Percentiles rank a stretch among this genome's conserved stretches.
Conservation (phyloP, 2,113 vertebrate genomes). For the Dromiciops gliroides region DNA sequence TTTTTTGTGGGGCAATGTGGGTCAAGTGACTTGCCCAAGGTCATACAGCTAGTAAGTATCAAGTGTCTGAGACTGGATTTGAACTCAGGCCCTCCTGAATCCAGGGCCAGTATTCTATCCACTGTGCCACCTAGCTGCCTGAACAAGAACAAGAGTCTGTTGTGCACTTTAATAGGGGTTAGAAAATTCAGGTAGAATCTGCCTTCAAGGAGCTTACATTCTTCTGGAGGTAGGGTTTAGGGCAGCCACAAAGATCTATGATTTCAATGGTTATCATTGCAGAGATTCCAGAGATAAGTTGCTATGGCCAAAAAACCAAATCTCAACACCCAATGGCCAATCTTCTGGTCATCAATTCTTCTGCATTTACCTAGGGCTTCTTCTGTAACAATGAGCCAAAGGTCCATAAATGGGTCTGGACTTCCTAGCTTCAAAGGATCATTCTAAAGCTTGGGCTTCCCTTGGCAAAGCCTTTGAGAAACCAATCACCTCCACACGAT, state of each 20-base stretch:
- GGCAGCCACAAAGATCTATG: background rate
- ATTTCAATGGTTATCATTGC: background rate
- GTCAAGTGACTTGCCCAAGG: too few species aligned
- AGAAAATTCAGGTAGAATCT: too few species aligned
- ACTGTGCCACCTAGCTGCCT: too few species aligned
- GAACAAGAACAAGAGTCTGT: background rate
- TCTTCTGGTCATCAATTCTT: background rate
- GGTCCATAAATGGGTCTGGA: background rate
- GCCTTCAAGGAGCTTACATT: too few species aligned
- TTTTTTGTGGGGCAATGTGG: too few species aligned
- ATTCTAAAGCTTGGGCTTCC: background rate
- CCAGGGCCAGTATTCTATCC: too few species aligned
- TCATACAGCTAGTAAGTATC: too few species aligned
- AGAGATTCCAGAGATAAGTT: background rate
- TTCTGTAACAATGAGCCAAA: background rate
- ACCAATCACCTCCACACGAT: background rate
- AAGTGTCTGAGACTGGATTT: too few species aligned
- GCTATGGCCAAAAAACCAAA: background rate
- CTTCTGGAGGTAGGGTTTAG: too few species aligned
- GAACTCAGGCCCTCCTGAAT: too few species aligned
- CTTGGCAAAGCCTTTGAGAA: background rate
- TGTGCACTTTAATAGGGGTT: background rate
- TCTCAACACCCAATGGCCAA: background rate
- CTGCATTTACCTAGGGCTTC: background rate
- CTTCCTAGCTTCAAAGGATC: background rate